A percentile compares a stretch with the other conserved stretches of the same genome.
These are phyloP conservation scores for Hirtodrosophila confusa DNA, from an alignment of 2,888 invertebrate genomes.

Conservation along the genomic window DNA sequence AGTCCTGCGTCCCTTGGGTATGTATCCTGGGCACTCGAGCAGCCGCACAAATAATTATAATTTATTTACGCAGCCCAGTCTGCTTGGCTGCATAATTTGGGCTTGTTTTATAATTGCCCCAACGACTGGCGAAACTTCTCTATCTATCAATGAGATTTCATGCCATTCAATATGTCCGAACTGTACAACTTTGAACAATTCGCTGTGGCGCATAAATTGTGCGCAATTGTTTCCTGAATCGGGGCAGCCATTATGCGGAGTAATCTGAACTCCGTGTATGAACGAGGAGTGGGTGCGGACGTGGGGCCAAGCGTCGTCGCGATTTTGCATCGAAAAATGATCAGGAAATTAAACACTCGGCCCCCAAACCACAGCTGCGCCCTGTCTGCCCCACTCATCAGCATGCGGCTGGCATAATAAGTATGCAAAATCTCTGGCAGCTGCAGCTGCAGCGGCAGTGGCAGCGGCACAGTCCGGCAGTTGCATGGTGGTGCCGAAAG, in stretches of 20 bases:
- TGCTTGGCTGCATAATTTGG: slow-evolving; percentile 52
- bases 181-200: slow-evolving; percentile 14
- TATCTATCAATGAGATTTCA: slow-evolving; percentile 34
- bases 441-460: slow-evolving; percentile 14
- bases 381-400: slow-evolving; percentile 58
- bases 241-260: slow-evolving; percentile 22
- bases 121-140: slow-evolving; percentile 15
- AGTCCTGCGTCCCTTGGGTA: slow-evolving; percentile 1
- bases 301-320: slow-evolving; percentile 19
- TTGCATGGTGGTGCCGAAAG: slow-evolving; percentile 52
- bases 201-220: slow-evolving; percentile 59
- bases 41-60: slow-evolving; percentile 68
- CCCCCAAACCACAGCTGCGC: slow-evolving; percentile 20
- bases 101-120: slow-evolving; percentile 65
- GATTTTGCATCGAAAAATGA: slow-evolving; percentile 74
- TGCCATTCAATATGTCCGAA: slow-evolving; percentile 36
- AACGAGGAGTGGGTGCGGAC: no score
- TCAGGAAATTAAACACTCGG: slow-evolving; percentile 81
- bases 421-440: slow-evolving; percentile 66
- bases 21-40: slow-evolving; percentile 36
- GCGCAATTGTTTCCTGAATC: slow-evolving; percentile 68
- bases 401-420: slow-evolving; percentile 70
- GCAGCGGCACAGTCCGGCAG: slow-evolving; percentile 8
- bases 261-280: no score
- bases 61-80: slow-evolving; percentile 66